Evolutionary conservation across 2,888 invertebrate genomes (phyloP), one percentile per base, ranked within the genome.

Genomic region (Poecilobothrus nobilitatus): DNA sequence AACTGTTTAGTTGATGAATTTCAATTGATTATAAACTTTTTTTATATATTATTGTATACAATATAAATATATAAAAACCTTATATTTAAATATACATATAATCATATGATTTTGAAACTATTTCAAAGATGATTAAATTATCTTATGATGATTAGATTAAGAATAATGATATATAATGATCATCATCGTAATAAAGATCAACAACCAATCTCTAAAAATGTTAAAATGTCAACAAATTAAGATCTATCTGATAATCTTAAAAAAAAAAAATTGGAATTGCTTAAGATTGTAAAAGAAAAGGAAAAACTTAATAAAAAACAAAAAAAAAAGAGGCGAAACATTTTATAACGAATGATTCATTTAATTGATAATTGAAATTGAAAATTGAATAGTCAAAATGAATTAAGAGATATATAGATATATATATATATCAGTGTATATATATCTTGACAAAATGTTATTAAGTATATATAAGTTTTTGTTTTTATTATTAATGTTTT

Each of bases 311-410:
- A 41, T 12, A 41, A 15, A 41, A 41, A 6, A 6, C 12, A 53
- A 18, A n/a, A 53, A 18, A 53, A 2, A 53, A 53, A 18, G 18
- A 53, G 9, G 53, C 27, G 27, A 27, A 27, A 27, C 6, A 53
- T n/a, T 18, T 6, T 12, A 53, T 18, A n/a, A 53, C 15, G 53
- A 53, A 53, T 53, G 53, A 6, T 12, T 18, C 18, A 53, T 53
- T 53, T 53, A 53, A 53, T 53, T 53, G n/a, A 53, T 27, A 53
- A 53, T 53, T 53, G 53, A 53, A 53, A 53, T 18, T 53, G 53
- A 53, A 53, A 53, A 37, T 37, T 37, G 37, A 37, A 37, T 18
- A 53, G 6, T 53, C 53, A 53, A 53, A 53, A 18, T 53, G 53
- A 18, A 53, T 53, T 53, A 12, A 53, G 18, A 18, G 2, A 27